Evolutionary conservation across 2,797 vertebrate genomes (phyloP), one percentile per base, ranked within the genome.

Genomic region (Dicrostonyx torquatus): DNA sequence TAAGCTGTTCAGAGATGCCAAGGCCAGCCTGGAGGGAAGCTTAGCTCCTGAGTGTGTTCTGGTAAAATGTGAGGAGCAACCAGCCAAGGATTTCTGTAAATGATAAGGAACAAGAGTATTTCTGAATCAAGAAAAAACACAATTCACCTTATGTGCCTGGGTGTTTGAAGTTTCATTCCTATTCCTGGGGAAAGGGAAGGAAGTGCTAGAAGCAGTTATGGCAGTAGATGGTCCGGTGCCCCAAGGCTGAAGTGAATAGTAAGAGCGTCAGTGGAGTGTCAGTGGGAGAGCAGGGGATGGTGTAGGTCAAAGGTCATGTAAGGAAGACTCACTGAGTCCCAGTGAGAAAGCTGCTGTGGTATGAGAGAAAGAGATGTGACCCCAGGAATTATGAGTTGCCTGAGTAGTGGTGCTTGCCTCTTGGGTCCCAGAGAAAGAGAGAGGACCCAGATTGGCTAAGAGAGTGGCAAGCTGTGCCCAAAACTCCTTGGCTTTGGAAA

Each of bases 401-500:
- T 86, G 34, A 82, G 60, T 62, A 60, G 40, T 20, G 22, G 50
- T 3, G 1, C 64, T 58, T 91, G 50, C 29, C 53, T 92, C 1
- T 70, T 83, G 78, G 92, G 70, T 58, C 31, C 87, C 68, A 29
- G 58, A 40, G 72, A 55, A 48, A 68, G 45, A 83, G 64, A 34
- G 72, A 82, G 72, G 40, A 78, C 76, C 18, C 43, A 76, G 58
- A 26, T 79, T 94, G 92, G 60, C 77, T 93, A 8, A 55, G 37
- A 92, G 66, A 86, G 62, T 53, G 24, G n/a, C 37, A 43, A 96
- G 66, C 82, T 90, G 62, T 96, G 84, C 93, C 95, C 89, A 91
- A 79, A 79, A 89, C 73, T 94, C 91, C 93, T 94, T 96, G 87
- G 91, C 91, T 88, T 94, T 96, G 91, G 87, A 94, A 95, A 95